Evolutionary conservation across 2,888 invertebrate genomes (phyloP).

Genomic region (Parochlus steinenii): DNA sequence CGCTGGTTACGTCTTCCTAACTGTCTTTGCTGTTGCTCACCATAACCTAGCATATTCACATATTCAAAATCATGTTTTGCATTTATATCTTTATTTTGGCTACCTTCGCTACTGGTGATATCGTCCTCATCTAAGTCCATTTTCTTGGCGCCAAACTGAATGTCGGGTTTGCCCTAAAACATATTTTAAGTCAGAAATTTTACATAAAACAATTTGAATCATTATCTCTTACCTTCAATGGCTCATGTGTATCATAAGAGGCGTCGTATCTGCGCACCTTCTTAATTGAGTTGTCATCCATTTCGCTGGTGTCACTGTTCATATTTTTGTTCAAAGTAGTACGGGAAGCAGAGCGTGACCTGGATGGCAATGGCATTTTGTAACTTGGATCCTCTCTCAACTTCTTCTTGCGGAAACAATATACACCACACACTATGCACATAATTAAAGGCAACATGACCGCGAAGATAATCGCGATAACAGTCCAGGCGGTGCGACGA

Average conservation of each 20-base stretch:
- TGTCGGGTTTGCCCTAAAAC: conserved; percentile 51
- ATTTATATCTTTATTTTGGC: conserved; percentile 39
- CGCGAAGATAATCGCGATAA: conserved; percentile 54
- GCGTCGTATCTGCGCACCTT: conserved; percentile 62
- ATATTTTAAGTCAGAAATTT: no score
- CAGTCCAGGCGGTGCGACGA: conserved; percentile 54
- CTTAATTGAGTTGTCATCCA: conserved; percentile 38
- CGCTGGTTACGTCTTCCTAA: conserved; percentile 37
- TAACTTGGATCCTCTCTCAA: conserved; percentile 38
- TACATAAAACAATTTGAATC: no score
- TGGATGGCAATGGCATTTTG: conserved; percentile 40
- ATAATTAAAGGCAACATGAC: conserved; percentile 48
- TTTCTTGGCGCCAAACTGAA: conserved; percentile 57
- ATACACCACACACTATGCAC: conserved; percentile 41
- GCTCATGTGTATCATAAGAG: conserved; percentile 72
- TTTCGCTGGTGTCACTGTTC: conserved; percentile 38
- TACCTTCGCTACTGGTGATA: conserved; percentile 38
- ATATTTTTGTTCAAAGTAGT: conserved; percentile 34
- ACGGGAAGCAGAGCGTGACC: conserved; percentile 41
- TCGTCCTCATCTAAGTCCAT: conserved; percentile 60
- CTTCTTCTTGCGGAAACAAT: conserved; percentile 46
- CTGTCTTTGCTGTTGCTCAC: conserved; percentile 33
- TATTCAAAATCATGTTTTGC: conserved; percentile 45
- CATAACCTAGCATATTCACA: conserved; percentile 32
- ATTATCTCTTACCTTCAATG: no score